Evolutionary conservation across 2,888 invertebrate species (phyloP), one percentile per base, ranked within the genome.

Genomic region (Eurytoma adleriae): DNA sequence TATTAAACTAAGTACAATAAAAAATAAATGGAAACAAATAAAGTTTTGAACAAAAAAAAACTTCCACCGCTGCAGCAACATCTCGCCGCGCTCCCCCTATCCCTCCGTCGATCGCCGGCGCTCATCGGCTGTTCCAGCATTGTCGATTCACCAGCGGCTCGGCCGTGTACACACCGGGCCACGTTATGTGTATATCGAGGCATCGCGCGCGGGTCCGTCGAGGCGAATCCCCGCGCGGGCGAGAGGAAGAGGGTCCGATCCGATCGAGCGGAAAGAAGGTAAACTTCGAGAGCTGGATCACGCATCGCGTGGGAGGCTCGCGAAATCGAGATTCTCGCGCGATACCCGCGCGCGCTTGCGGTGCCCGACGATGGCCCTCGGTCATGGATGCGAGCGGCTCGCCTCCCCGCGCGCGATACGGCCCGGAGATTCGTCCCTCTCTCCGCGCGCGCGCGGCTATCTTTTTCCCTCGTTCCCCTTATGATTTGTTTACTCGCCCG

Each of bases 401-500:
- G 59, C 54, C 66, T 10, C 13, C 40, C 52, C 59, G 61, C 14
- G 57, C 40, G 18, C 77, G 82, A 67, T 74, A 59, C 62, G 81
- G 72, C 69, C 67, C 61, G 13, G 81, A 68, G 79, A 67, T 79
- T 64, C 68, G 62, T 69, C 61, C 12, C 50, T 62, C 18, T 54
- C 52, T 61, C 13, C 13, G n/a, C 61, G 40, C 24, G 7, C 69
- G 18, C 54, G 50, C 54, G 24, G 54, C 64, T 57, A 66, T 66
- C 40, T 10, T 40, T 40, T 40, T 40, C 40, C 40, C 74, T 66
- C 80, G 62, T 64, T 74, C 54, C 59, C 52, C 85, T 87, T 87
- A 88, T 87, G 88, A 90, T 89, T 89, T 90, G 90, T 90, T 90
- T 90, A 88, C 89, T 88, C 78, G 68, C 40, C 40, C 82, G 77